A percentile compares a stretch with the other conserved stretches of the same genome.
Conservation (phyloP, 2,797 vertebrate genomes). For the Melopsittacus undulatus region DNA sequence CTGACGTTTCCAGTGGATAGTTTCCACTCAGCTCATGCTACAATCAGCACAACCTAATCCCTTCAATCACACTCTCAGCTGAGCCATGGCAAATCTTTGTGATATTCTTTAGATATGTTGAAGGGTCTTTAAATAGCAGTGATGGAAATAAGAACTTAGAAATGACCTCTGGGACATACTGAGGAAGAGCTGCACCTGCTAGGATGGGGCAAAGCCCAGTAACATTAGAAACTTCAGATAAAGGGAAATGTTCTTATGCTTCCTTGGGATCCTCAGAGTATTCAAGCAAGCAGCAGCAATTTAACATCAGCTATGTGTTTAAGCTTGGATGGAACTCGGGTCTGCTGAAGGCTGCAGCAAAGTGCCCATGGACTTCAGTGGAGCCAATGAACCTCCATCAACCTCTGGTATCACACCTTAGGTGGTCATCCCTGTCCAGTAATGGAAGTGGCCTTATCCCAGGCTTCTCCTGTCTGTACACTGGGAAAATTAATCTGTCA, state of each 20-base stretch:
- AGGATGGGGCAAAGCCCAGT: background rate
- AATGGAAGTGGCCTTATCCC: background rate
- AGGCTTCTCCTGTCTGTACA: background rate
- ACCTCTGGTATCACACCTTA: background rate
- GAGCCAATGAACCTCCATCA: background rate
- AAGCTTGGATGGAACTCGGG: background rate
- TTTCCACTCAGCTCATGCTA: background rate
- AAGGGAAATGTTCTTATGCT: background rate
- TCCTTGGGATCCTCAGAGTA: background rate
- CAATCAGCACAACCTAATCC: too few relatives aligned
- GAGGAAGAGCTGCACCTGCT: background rate
- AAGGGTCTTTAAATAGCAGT: background rate
- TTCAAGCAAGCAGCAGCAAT: background rate
- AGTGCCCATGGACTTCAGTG: fast-evolving
- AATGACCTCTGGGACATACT: background rate
- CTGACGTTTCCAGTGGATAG: background rate
- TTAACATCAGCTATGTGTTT: background rate
- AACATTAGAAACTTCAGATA: background rate
- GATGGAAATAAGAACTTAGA: background rate
- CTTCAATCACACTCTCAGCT: background rate
- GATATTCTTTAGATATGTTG: background rate
- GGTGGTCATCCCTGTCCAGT: background rate
- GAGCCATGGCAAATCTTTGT: background rate
- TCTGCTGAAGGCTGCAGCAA: background rate
- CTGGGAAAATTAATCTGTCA: background rate